phyloP scores from a whole-genome alignment of 2,888 invertebrate genomes.

The Lampropteryx suffumata region DNA sequence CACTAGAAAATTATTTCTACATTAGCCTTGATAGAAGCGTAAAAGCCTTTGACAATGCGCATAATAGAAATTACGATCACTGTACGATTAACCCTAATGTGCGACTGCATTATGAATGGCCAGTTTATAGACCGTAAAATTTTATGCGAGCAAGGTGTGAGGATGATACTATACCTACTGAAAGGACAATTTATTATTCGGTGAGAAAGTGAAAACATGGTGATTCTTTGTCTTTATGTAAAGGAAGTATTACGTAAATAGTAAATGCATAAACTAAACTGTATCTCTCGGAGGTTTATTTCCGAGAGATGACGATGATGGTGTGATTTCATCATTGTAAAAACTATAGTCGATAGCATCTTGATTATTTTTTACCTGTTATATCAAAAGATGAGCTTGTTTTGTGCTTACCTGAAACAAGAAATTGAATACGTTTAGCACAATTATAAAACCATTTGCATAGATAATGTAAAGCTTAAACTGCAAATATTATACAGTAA shows the following conservation, averaged over 20 bases:
- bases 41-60: constrained; percentile 26
- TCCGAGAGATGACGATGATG: too few species aligned
- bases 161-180: not conserved
- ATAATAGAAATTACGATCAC: constrained; percentile 42
- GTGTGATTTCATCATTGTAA: too few species aligned
- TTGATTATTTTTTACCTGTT: too few species aligned
- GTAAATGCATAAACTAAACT: too few species aligned
- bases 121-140: constrained; percentile 42
- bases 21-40: constrained; percentile 27
- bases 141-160: constrained; percentile 27
- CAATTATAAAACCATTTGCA: too few species aligned
- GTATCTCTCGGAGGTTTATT: too few species aligned
- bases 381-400: too few species aligned
- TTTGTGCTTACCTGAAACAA: constrained; percentile 49
- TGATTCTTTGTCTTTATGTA: not conserved
- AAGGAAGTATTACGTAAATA: not conserved
- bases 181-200: not conserved
- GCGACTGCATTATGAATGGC: constrained; percentile 30
- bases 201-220: constrained; percentile 7
- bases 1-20: constrained; percentile 28
- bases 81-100: constrained; percentile 42
- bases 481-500: too few species aligned
- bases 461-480: too few species aligned
- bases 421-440: not conserved
- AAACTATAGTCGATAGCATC: too few species aligned